Evolutionary conservation across 2,888 invertebrate species (phyloP).

Genomic region (Mylabris sibirica): DNA sequence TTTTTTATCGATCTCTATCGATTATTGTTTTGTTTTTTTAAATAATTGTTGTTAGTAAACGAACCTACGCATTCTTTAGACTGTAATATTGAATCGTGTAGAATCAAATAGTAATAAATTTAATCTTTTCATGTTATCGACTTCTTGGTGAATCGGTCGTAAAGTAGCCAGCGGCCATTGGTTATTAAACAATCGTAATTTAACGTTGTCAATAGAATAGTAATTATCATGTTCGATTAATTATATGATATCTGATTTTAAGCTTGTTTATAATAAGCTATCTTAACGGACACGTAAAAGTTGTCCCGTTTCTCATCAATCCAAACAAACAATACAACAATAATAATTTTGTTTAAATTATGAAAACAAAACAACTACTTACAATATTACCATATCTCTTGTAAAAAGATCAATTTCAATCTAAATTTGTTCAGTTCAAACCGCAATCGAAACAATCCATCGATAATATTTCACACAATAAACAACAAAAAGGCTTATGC

Average conservation of each 20-base stretch:
- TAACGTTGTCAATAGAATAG: constrained; percentile 53
- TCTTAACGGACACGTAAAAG: neutral
- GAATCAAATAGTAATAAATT: constrained; percentile 38
- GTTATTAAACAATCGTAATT: constrained; percentile 52
- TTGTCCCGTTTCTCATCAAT: neutral
- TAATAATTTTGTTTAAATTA: neutral
- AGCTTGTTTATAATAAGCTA: constrained; percentile 35
- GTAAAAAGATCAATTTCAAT: constrained; percentile 33
- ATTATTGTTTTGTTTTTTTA: neutral
- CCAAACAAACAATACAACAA: constrained; percentile 8
- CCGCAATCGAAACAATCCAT: constrained; percentile 15
- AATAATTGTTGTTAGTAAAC: neutral
- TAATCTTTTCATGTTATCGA: constrained; percentile 37
- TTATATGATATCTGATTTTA: constrained; percentile 45
- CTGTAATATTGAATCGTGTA: constrained; percentile 35
- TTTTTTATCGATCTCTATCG: neutral
- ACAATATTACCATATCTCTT: constrained; percentile 61
- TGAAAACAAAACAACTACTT: constrained; percentile 47
- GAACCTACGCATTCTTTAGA: constrained; percentile 27
- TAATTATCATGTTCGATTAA: constrained; percentile 58
- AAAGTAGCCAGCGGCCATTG: constrained; percentile 38
- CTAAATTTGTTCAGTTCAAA: constrained; percentile 29
- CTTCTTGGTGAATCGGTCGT: constrained; percentile 38
- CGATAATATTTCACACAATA: constrained; percentile 14
- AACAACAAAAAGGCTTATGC: constrained; percentile 15